Conservation (phyloP, 2,113 vertebrate species). For the Piaya cayana region DNA sequence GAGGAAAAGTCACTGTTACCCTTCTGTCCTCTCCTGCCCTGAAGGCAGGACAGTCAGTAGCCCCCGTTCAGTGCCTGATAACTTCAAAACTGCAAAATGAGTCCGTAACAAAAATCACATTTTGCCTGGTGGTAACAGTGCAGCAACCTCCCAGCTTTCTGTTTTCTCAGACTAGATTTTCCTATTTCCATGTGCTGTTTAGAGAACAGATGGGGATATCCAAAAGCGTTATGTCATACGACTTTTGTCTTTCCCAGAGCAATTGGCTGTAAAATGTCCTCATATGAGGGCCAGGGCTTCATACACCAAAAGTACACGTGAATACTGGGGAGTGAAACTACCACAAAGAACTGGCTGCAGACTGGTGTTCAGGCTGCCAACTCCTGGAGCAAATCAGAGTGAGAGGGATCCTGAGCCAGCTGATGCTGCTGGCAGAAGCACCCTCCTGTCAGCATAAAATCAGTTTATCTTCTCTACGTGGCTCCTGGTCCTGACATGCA, state of each 20-base stretch:
- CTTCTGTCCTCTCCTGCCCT: neutral
- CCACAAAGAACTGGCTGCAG: conserved; percentile 42
- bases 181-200: neutral
- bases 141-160: neutral
- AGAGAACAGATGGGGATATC: neutral
- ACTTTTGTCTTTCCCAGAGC: conserved; percentile 7
- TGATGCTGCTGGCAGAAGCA: conserved; percentile 47
- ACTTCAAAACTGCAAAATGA: neutral
- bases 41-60: neutral
- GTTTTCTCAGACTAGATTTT: neutral
- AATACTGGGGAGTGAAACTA: neutral
- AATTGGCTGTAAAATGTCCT: conserved; percentile 31
- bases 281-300: neutral
- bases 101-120: neutral
- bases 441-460: conserved; percentile 10
- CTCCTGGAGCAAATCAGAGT: neutral
- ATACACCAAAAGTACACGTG: conserved; percentile 10
- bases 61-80: neutral
- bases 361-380: neutral
- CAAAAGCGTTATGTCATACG: fast-evolving
- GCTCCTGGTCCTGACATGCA: neutral
- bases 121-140: neutral
- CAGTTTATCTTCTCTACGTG: conserved; percentile 6
- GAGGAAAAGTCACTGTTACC: neutral
- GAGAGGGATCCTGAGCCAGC: neutral